These are phyloP conservation scores for Poeciliopsis prolifica DNA, from an alignment of 2,113 vertebrate species.

Conservation along the genomic window DNA sequence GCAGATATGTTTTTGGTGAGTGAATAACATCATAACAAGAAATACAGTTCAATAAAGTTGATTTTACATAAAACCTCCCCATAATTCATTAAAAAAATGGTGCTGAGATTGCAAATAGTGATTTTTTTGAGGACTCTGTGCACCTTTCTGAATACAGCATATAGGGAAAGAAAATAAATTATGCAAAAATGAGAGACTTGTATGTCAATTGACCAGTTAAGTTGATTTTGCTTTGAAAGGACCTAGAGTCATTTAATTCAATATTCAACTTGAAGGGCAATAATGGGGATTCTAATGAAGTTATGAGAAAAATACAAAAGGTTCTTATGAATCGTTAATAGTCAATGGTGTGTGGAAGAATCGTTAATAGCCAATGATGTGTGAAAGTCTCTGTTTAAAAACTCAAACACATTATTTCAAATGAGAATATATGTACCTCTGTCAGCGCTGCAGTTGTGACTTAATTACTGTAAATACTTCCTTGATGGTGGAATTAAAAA, in stretches of 20 bases:
- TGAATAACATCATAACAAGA: too few species aligned
- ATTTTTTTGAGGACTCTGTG: too few species aligned
- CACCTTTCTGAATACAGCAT: too few species aligned
- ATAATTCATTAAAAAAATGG: too few species aligned
- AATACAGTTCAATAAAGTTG: too few species aligned
- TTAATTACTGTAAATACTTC: not conserved
- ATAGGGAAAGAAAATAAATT: not conserved
- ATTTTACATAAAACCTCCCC: too few species aligned
- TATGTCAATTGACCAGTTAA: not conserved
- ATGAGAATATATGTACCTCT: not conserved
- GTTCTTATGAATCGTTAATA: not conserved
- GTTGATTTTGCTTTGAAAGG: not conserved
- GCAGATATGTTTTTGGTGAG: too few species aligned
- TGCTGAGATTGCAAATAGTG: too few species aligned
- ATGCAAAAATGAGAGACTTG: not conserved
- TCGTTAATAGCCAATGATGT: too few species aligned
- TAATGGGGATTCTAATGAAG: not conserved
- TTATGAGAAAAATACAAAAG: not conserved
- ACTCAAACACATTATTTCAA: not conserved
- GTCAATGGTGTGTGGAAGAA: too few species aligned
- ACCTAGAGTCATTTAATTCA: not conserved
- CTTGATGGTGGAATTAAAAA: not conserved
- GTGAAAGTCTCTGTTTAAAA: too few species aligned
- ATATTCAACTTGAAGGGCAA: not conserved
- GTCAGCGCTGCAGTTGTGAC: not conserved